Evolutionary conservation across 1,140 invertebrate species (phyloP).

Genomic region (Radopholus similis): DNA sequence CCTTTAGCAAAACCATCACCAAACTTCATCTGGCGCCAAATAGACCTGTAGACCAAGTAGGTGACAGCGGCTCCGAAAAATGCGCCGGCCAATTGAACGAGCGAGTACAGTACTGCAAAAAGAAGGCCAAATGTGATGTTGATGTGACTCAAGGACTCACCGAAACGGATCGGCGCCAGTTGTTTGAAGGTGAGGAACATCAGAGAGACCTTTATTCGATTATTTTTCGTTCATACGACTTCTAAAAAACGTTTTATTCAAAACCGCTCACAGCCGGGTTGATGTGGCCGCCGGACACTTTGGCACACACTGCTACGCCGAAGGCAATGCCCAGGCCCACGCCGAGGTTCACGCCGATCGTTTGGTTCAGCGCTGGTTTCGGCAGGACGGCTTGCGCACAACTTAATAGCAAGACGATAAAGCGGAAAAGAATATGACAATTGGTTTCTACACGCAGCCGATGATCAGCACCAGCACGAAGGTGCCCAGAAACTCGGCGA

Average conservation of each 20-base stretch:
- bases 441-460: conserved; percentile 31
- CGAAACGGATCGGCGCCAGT: conserved; percentile 62
- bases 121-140: no score
- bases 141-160: no score
- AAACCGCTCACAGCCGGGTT: no score
- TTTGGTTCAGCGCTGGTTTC: conserved; percentile 22
- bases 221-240: no score
- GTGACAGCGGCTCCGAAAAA: conserved; percentile 63
- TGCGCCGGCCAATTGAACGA: conserved; percentile 66
- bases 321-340: conserved; percentile 47
- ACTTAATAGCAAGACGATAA: no score
- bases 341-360: conserved; percentile 41
- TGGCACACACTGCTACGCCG: conserved; percentile 44
- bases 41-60: conserved; percentile 62
- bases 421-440: no score
- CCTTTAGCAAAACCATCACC: conserved; percentile 3
- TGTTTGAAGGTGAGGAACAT: conserved; percentile 63
- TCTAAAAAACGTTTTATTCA: no score
- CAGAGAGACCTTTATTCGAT: conserved; percentile 64
- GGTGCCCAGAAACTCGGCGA: conserved; percentile 46
- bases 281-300: conserved; percentile 62
- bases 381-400: conserved; percentile 18
- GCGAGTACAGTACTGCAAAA: conserved; percentile 63
- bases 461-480: conserved; percentile 37
- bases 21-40: conserved; percentile 29